phyloP scores from a whole-genome alignment of 2,113 vertebrate genomes.

The Cebus imitator region DNA sequence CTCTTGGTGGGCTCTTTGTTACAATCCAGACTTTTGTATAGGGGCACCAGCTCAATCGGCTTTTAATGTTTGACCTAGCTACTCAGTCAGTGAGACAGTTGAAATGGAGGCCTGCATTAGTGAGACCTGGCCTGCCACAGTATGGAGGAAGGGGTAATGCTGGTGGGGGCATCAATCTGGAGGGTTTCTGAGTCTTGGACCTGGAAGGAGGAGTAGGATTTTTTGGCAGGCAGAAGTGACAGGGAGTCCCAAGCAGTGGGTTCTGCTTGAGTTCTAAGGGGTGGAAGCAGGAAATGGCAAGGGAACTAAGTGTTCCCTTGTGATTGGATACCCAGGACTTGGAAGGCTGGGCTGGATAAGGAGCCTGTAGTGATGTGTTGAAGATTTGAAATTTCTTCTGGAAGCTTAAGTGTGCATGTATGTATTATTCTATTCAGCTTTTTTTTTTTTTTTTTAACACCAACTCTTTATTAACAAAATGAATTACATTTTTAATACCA shows the following conservation, averaged over 20 bases:
- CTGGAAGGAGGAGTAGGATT: background rate
- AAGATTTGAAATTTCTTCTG: background rate
- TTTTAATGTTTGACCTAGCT: too few species aligned
- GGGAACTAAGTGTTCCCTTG: background rate
- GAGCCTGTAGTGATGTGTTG: background rate
- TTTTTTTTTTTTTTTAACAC: too few species aligned
- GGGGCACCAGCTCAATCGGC: too few species aligned
- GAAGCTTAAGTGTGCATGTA: background rate
- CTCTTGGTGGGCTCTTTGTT: too few species aligned
- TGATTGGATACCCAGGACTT: background rate
- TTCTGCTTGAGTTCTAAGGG: background rate
- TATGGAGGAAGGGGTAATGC: background rate
- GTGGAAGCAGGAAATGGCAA: background rate
- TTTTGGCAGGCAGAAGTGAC: background rate
- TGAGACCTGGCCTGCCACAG: too few species aligned
- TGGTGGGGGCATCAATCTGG: background rate
- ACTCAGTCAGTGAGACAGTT: too few species aligned
- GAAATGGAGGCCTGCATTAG: too few species aligned
- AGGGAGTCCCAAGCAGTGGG: background rate
- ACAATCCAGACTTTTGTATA: too few species aligned
- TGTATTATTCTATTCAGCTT: background rate
- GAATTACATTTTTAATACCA: too few species aligned
- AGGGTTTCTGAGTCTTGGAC: background rate
- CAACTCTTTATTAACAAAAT: too few species aligned
- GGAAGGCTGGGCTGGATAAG: background rate